These are phyloP conservation scores for Ursus arctos DNA, from an alignment of 2,113 vertebrate species.

Conservation along the genomic window DNA sequence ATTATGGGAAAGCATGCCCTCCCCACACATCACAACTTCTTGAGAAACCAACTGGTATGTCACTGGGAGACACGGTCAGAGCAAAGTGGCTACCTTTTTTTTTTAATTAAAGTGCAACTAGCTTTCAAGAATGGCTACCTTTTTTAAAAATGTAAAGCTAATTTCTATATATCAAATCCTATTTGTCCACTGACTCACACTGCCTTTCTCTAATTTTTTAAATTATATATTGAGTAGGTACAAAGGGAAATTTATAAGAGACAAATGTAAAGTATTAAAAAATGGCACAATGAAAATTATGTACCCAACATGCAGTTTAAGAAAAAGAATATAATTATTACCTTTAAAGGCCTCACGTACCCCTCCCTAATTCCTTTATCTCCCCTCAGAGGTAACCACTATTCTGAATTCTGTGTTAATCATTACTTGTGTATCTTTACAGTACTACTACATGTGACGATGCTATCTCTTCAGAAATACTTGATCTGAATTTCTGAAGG, in stretches of 20 bases:
- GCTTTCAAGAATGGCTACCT: neutral
- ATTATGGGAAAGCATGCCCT: constrained; percentile 10
- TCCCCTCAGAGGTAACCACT: neutral
- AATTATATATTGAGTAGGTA: constrained; percentile 37
- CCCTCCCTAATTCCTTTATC: neutral
- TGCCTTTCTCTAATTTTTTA: neutral
- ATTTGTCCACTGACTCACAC: constrained; percentile 37
- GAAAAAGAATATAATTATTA: constrained; percentile 29
- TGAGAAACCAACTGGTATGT: constrained; percentile 44
- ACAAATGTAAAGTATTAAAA: constrained; percentile 11
- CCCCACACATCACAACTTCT: neutral
- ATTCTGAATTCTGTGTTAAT: constrained; percentile 35
- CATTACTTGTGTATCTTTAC: constrained; percentile 53
- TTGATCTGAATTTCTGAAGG: constrained; percentile 54
- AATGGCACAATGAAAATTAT: neutral
- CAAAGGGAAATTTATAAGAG: constrained; percentile 37
- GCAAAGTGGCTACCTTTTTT: constrained; percentile 15
- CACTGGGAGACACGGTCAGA: neutral
- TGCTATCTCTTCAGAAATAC: constrained; percentile 36
- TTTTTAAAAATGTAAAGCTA: constrained; percentile 35
- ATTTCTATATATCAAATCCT: constrained; percentile 44
- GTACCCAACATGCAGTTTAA: neutral
- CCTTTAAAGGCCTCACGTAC: neutral
- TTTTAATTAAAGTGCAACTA: neutral
- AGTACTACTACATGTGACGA: neutral